Evolutionary conservation across 37 sponge, comb jelly and placozoan genomes (phyloP).

Genomic region (Oscarella lobularis): DNA sequence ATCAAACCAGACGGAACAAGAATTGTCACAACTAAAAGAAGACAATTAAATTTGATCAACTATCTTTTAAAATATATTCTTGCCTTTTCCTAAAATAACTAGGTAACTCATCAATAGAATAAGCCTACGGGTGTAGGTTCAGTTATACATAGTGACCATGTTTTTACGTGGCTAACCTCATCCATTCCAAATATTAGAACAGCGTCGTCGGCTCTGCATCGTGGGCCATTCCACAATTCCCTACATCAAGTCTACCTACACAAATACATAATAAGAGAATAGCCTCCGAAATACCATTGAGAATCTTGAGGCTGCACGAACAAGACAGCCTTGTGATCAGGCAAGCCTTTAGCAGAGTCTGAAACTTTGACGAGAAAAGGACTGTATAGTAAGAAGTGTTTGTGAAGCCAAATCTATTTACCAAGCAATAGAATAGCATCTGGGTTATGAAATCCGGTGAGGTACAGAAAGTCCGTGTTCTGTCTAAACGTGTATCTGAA

Average conservation of each 20-base stretch:
- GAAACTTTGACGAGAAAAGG: background rate
- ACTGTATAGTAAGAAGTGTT: conserved; percentile 11
- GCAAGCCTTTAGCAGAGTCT: background rate
- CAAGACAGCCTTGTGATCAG: background rate
- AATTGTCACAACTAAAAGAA: too few species aligned
- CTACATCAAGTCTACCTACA: conserved; percentile 19
- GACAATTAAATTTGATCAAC: too few species aligned
- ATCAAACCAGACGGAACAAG: background rate
- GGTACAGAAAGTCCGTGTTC: conserved; percentile 56
- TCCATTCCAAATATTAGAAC: conserved; percentile 52
- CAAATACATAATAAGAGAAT: background rate
- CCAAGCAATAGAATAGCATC: conserved; percentile 52
- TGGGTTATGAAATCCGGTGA: conserved; percentile 62
- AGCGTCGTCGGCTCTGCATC: conserved; percentile 40
- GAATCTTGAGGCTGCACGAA: background rate
- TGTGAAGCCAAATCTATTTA: conserved; percentile 11
- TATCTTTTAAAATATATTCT: too few species aligned
- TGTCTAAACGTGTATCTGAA: conserved; percentile 60
- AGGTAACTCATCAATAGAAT: too few species aligned
- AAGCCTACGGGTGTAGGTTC: too few species aligned
- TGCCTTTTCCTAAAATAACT: too few species aligned
- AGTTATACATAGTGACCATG: too few species aligned
- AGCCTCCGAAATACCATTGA: background rate
- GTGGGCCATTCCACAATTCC: conserved; percentile 70
- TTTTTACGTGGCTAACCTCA: conserved; percentile 29